Base-by-base conservation (phyloP, 2,113 vertebrate genomes). In the Paracanthobrama guichenoti region DNA sequence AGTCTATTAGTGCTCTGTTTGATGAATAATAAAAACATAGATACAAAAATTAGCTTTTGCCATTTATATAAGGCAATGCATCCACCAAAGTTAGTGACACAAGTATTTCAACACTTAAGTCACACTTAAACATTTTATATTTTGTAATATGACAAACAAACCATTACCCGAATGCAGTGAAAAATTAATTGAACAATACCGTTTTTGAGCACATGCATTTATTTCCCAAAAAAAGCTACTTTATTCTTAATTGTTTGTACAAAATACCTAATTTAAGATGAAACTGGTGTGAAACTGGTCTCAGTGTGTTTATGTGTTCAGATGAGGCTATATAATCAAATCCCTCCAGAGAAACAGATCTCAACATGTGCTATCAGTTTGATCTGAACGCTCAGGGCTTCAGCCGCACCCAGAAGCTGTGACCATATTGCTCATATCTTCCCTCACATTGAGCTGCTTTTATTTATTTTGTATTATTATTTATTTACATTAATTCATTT, bases 321-420 rank as follows among this genome's bases (percentile, higher is more conserved):
- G 83, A 71, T 53, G 64, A 42, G 57, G 20, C 66, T 44, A 6
- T 28, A 53, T 24, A 53, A 6, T 55, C 53, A 55, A 7, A 8
- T 55, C 50, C 50, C 50, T 53, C 50, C 50, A 53, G 16, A 53
- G 53, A 55, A 55, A 55, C 53, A 79, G 69, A 81, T 86, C 72
- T 59, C 42, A 22, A 39, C 85, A 53, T 73, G 80, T 82, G 73
- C 28, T 83, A 78, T 78, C 64, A 83, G 53, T 78, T 55, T 62
- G 44, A 86, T 86, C 85, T 86, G 10, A 53, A 10, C 14, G 14
- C 48, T 6, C 48, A 2, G 16, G 5, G 50, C 50, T 55, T 39
- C 42, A 22, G 44, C 28, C n/a, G 48, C 72, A 67, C 72, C 79
- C 84, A 86, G 46, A 50, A 26, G 44, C 11, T 12, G 26, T 44